A percentile compares a stretch with the other conserved stretches of the same genome.
phyloP scores from a whole-genome alignment of 92 coral and sea anemone genomes.

The Zoanthus gigantus region DNA sequence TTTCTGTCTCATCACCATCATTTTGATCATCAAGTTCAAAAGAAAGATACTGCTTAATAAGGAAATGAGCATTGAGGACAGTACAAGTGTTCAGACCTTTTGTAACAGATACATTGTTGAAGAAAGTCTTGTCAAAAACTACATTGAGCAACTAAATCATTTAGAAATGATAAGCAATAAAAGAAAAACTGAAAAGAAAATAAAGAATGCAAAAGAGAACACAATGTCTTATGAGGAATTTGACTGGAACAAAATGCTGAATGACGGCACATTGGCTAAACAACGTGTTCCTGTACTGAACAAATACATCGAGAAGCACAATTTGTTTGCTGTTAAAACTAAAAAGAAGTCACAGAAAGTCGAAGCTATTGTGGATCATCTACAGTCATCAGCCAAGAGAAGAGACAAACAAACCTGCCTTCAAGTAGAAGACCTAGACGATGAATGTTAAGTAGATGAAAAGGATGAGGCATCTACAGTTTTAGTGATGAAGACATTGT shows the following conservation, averaged over 20 bases:
- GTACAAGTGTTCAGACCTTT: constrained; percentile 33
- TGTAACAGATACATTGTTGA: constrained; percentile 67
- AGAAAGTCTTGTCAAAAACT: constrained; percentile 61
- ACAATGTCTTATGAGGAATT: not conserved
- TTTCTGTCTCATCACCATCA: too few relatives aligned
- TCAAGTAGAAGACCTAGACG: constrained; percentile 10
- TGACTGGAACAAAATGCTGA: constrained; percentile 28
- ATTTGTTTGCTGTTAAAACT: constrained; percentile 51
- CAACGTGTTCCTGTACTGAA: constrained; percentile 63
- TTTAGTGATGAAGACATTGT: constrained; percentile 8
- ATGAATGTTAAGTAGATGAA: constrained; percentile 12
- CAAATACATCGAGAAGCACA: constrained; percentile 57
- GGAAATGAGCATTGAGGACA: not conserved
- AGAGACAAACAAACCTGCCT: constrained; percentile 17
- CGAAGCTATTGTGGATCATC: constrained; percentile 50
- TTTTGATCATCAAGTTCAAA: too few relatives aligned
- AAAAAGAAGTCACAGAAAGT: constrained; percentile 68
- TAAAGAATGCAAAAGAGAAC: constrained; percentile 47
- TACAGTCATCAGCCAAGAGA: constrained; percentile 15
- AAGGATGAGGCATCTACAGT: constrained; percentile 4
- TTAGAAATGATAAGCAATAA: constrained; percentile 62
- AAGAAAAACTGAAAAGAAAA: constrained; percentile 54
- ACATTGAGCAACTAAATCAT: constrained; percentile 63
- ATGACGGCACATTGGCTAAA: constrained; percentile 39
- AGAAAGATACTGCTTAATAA: too few relatives aligned